These are phyloP conservation scores for Gila robusta DNA, from an alignment of 2,797 vertebrate genomes.

Conservation along the genomic window DNA sequence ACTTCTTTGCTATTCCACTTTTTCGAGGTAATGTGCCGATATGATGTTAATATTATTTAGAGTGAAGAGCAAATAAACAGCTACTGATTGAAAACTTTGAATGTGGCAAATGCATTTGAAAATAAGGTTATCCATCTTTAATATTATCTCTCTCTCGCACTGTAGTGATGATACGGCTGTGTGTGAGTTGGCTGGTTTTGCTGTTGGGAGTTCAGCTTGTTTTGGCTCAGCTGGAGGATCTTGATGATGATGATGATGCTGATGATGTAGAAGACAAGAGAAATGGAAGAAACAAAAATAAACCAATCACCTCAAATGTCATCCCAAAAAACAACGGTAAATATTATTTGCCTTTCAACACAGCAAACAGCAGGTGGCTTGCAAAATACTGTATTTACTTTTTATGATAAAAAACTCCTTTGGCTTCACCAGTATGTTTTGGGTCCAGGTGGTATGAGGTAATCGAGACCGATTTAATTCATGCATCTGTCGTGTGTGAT, in stretches of 20 bases:
- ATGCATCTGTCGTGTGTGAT: neutral
- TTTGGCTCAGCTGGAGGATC: conserved; percentile 73
- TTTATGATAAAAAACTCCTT: neutral
- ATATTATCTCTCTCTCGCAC: neutral
- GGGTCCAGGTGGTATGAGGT: neutral
- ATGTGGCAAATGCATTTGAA: neutral
- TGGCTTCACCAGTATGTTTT: neutral
- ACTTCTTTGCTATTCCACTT: neutral
- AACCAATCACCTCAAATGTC: conserved; percentile 72
- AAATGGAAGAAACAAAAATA: conserved; percentile 67
- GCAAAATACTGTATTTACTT: neutral
- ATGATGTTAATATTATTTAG: neutral
- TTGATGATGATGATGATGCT: conserved; percentile 61
- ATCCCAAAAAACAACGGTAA: conserved; percentile 81
- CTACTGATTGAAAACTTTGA: neutral
- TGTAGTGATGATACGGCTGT: conserved; percentile 70
- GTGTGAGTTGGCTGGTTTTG: conserved; percentile 80
- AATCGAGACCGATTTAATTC: neutral
- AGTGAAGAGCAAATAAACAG: neutral
- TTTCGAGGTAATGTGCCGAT: neutral
- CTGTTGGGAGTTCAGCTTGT: conserved; percentile 78
- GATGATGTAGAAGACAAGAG: conserved; percentile 73
- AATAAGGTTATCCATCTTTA: neutral
- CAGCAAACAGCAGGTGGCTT: neutral
- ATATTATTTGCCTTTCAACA: conserved; percentile 24